phyloP scores from a whole-genome alignment of 2,113 vertebrate genomes.

The Diadophis punctatus region DNA sequence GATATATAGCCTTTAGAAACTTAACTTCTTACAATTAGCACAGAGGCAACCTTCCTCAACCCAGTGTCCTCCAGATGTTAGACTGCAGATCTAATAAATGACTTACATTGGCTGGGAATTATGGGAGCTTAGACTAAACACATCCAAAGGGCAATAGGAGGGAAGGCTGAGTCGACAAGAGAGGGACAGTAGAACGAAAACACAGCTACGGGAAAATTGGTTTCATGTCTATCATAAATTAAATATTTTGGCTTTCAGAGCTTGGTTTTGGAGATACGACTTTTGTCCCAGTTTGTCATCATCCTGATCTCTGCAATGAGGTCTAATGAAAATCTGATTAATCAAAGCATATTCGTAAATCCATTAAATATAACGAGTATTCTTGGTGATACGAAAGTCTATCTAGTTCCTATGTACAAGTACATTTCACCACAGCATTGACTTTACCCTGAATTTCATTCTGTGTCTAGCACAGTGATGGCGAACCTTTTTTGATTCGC shows the following conservation, averaged over 20 bases:
- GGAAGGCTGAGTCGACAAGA: not conserved
- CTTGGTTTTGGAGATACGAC: not conserved
- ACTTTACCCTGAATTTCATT: too few species aligned
- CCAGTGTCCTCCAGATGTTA: not conserved
- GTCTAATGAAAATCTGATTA: not conserved
- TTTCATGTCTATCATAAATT: not conserved
- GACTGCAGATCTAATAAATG: not conserved
- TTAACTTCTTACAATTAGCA: not conserved
- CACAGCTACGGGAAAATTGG: not conserved
- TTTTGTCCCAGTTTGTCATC: not conserved
- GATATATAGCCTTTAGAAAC: not conserved
- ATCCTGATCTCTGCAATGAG: not conserved
- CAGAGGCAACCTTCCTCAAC: not conserved
- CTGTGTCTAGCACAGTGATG: too few species aligned
- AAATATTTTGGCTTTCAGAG: not conserved
- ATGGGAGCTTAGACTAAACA: not conserved
- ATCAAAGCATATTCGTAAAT: not conserved
- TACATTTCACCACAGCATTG: too few species aligned
- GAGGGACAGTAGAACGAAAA: not conserved
- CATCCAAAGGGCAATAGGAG: not conserved
- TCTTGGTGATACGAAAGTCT: not conserved
- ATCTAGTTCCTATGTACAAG: not conserved
- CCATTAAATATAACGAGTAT: not conserved
- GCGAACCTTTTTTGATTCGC: too few species aligned
- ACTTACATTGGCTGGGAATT: not conserved